Conservation (phyloP, 2,113 vertebrate species). For the Spea bombifrons region DNA sequence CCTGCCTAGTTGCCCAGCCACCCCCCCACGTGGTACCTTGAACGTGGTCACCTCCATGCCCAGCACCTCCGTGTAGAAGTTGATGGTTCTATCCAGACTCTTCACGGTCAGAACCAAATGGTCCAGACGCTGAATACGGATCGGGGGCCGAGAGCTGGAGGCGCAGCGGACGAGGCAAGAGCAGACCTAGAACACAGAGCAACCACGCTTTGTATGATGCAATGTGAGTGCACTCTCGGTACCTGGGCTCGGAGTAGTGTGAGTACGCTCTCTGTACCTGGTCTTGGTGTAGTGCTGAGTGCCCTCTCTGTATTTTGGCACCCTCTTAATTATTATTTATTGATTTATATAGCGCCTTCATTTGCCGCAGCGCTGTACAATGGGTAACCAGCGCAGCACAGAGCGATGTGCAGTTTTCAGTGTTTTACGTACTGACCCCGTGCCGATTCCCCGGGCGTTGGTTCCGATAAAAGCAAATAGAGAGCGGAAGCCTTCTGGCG, state of each 20-base stretch:
- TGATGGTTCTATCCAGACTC: slow-evolving; percentile 68
- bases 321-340: no score
- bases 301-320: no score
- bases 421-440: slow-evolving; percentile 71
- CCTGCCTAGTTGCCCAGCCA: not conserved
- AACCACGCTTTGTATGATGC: no score
- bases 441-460: slow-evolving; percentile 96
- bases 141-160: not conserved
- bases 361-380: no score
- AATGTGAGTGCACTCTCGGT: no score
- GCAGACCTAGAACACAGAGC: not conserved
- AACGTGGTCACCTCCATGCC: slow-evolving; percentile 85
- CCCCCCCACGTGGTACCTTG: slow-evolving; percentile 69
- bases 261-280: no score
- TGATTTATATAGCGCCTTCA: no score
- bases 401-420: no score
- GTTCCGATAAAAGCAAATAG: slow-evolving; percentile 93
- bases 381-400: no score
- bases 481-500: slow-evolving; percentile 88
- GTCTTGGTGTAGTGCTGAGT: no score
- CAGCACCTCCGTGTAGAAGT: slow-evolving; percentile 79
- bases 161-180: not conserved
- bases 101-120: slow-evolving; percentile 85
- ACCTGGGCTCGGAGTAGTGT: no score
- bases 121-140: slow-evolving; percentile 74